These are phyloP conservation scores for Anguilla obscura DNA, from an alignment of 2,797 vertebrate species.

Conservation along the genomic window DNA sequence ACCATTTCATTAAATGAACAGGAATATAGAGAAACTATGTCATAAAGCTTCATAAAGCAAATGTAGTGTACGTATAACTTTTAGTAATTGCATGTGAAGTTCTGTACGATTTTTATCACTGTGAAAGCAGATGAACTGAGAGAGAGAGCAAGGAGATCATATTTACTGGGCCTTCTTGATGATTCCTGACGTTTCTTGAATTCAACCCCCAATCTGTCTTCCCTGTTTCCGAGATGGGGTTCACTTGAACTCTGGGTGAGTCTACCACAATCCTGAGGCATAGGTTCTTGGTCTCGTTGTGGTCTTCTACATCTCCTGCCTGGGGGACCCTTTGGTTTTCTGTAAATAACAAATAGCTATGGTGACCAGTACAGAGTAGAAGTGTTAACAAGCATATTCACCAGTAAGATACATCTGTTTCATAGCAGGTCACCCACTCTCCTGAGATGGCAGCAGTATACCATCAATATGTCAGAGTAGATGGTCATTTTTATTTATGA, in stretches of 20 bases:
- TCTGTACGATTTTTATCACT: no score
- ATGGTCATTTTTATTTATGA: background rate
- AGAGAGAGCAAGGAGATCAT: background rate
- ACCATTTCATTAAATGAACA: no score
- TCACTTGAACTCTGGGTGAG: constrained; percentile 42
- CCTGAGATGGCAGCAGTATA: background rate
- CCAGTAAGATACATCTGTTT: background rate
- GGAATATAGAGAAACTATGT: no score
- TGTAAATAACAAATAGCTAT: constrained; percentile 34
- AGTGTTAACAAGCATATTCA: background rate
- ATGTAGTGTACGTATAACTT: no score
- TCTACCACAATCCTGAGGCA: constrained; percentile 49
- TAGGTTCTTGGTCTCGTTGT: constrained; percentile 14
- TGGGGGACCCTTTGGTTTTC: constrained; percentile 36
- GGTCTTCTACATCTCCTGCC: constrained; percentile 36
- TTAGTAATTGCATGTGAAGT: no score
- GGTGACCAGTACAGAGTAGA: background rate
- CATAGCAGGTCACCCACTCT: background rate
- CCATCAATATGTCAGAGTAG: background rate
- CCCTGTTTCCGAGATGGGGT: constrained; percentile 43
- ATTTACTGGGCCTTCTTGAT: constrained; percentile 28
- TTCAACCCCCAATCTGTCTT: constrained; percentile 37
- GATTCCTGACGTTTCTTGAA: constrained; percentile 28
- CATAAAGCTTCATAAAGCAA: no score
- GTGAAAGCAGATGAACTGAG: no score